A percentile compares a stretch with the other conserved stretches of the same genome.
phyloP scores from a whole-genome alignment of 2,888 invertebrate species.

The Philaethria dido region DNA sequence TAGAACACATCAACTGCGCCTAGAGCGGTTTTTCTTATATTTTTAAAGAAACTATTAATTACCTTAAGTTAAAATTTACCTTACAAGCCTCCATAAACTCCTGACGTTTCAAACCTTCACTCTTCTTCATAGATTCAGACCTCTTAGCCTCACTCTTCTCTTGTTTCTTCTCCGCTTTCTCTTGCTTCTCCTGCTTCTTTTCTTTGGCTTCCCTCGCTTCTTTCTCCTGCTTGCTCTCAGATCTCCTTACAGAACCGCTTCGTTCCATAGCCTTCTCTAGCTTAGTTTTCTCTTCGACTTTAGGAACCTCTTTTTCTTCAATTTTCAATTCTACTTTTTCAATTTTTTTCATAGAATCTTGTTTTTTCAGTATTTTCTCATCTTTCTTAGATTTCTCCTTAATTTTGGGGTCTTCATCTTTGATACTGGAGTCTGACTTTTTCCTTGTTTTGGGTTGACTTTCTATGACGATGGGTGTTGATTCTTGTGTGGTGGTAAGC shows the following conservation, averaged over 20 bases:
- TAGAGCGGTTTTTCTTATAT: too few relatives aligned
- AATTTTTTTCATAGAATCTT: slow-evolving; percentile 58
- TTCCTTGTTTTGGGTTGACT: slow-evolving; percentile 64
- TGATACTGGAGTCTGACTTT: slow-evolving; percentile 74
- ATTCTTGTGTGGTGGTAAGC: slow-evolving; percentile 49
- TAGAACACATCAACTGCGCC: too few relatives aligned
- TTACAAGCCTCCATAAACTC: slow-evolving; percentile 72
- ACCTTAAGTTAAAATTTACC: slow-evolving; percentile 51
- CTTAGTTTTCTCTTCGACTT: slow-evolving; percentile 51
- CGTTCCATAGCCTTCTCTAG: slow-evolving; percentile 58
- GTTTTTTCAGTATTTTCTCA: slow-evolving; percentile 56
- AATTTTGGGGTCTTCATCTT: slow-evolving; percentile 68
- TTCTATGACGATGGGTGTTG: slow-evolving; percentile 48
- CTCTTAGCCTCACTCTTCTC: slow-evolving; percentile 64
- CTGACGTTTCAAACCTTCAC: slow-evolving; percentile 66
- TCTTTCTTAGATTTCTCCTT: slow-evolving; percentile 63
- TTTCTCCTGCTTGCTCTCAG: slow-evolving; percentile 49
- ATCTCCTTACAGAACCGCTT: slow-evolving; percentile 64
- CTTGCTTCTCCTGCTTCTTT: slow-evolving; percentile 65
- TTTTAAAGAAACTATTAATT: neutral
- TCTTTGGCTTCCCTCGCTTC: slow-evolving; percentile 50
- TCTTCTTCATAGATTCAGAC: slow-evolving; percentile 66
- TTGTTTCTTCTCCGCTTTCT: slow-evolving; percentile 59
- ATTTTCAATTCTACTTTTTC: slow-evolving; percentile 54
- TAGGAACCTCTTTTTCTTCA: slow-evolving; percentile 51